Evolutionary conservation across 2,113 vertebrate genomes (phyloP).

Genomic region (Oreocharis arfaki): DNA sequence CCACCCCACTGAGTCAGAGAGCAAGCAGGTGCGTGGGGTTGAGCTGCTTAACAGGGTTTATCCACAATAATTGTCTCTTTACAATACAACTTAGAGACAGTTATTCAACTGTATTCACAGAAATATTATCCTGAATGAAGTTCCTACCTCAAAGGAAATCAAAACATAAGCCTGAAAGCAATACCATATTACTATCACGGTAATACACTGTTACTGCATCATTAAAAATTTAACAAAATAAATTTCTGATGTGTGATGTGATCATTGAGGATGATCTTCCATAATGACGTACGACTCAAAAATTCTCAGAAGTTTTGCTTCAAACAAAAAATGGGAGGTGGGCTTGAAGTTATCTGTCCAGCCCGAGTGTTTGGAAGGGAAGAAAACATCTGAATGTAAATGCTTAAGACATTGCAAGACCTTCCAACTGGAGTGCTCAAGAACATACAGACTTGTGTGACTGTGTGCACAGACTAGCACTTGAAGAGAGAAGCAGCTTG

Average conservation of each 20-base stretch:
- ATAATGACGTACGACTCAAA: neutral
- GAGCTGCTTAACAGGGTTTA: neutral
- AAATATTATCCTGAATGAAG: neutral
- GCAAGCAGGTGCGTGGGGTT: accelerated
- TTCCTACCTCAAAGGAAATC: neutral
- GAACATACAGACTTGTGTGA: neutral
- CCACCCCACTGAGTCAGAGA: neutral
- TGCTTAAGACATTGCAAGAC: neutral
- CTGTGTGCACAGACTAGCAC: neutral
- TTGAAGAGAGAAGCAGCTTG: neutral
- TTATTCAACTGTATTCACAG: neutral
- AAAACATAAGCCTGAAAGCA: neutral
- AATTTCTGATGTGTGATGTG: neutral
- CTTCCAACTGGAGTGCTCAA: neutral
- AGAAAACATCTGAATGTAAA: neutral
- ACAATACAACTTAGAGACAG: neutral
- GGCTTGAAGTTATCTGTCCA: neutral
- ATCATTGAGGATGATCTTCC: neutral
- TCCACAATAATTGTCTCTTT: neutral
- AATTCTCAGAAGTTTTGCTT: neutral
- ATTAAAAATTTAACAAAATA: neutral
- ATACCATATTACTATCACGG: neutral
- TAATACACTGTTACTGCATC: neutral
- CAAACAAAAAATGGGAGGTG: neutral
- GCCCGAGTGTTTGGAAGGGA: neutral